A percentile compares a stretch with the other conserved stretches of the same genome.
These are phyloP conservation scores for Agrotis ipsilon DNA, from an alignment of 2,888 invertebrate genomes.

Conservation along the genomic window DNA sequence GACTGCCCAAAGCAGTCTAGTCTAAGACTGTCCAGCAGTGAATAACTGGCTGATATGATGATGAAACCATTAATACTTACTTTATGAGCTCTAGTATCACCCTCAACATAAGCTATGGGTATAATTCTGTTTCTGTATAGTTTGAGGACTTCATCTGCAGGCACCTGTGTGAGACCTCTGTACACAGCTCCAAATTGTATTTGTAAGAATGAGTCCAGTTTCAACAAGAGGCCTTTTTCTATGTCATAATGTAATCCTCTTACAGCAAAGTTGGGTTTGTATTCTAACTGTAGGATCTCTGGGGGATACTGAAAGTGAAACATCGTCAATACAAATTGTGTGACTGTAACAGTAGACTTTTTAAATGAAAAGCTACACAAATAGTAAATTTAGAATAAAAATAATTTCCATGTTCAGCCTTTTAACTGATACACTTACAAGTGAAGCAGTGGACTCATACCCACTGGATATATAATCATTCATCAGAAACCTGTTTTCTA, in stretches of 20 bases:
- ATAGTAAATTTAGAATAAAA: neutral
- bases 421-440: neutral
- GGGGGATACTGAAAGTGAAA: conserved; percentile 94
- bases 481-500: conserved; percentile 14
- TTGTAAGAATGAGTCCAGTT: conserved; percentile 98
- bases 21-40: too few species aligned
- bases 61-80: conserved; percentile 83
- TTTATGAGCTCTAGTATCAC: conserved; percentile 93
- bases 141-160: conserved; percentile 96
- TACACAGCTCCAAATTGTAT: conserved; percentile 99
- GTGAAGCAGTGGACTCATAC: neutral
- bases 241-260: conserved; percentile 99
- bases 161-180: conserved; percentile 95
- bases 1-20: too few species aligned
- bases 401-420: neutral
- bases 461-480: neutral
- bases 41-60: too few species aligned
- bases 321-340: neutral
- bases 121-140: conserved; percentile 96
- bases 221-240: conserved; percentile 97
- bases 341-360: neutral
- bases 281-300: conserved; percentile 95
- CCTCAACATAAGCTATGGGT: conserved; percentile 97
- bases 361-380: neutral
- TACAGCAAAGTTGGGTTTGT: conserved; percentile 98